Evolutionary conservation across 1,140 invertebrate genomes (phyloP), one percentile per base, ranked within the genome.

Genomic region (Apocrypta bakeri): DNA sequence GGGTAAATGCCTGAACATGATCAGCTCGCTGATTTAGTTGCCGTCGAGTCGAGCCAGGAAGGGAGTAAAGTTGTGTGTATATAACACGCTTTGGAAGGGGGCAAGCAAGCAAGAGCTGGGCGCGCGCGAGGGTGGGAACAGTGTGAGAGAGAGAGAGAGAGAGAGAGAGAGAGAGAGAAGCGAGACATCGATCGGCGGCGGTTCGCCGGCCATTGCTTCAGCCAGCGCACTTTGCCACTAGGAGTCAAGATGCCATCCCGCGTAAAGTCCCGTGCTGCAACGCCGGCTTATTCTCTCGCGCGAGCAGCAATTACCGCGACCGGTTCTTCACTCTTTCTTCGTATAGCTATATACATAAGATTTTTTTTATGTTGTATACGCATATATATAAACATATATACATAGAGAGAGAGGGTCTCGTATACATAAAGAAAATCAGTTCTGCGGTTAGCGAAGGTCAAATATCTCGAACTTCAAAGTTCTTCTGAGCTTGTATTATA

Each of bases 181-280:
- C 89, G 91, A 91, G 91, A 92, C 91, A 92, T 92, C 91, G 91
- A 92, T 92, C 91, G 89, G 69, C 17, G 42, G 42, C 48, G 48
- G 48, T 21, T 56, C 48, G 69, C 63, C 63, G 63, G 63, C 63
- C 63, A 66, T 66, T 66, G 63, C 63, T 66, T 66, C 24, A 56
- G 11, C 48, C 48, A 21, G 48, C 48, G 48, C 48, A 56, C 48
- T 29, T 66, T 29, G 63, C 63, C 63, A 66, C 63, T 29, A 92
- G 88, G 89, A 91, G 91, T 91, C 91, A 92, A 91, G 90, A 91
- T 92, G 91, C 90, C 90, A 90, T 90, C 90, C 90, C 88, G 88
- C 87, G 48, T 21, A 56, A 56, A 56, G 48, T 56, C 48, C 48
- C 48, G 48, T 56, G 48, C 48, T 17, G 86, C 74, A 84, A 17